Base-by-base conservation (phyloP, 2,113 vertebrate genomes). In the Cichladusa arquata region DNA sequence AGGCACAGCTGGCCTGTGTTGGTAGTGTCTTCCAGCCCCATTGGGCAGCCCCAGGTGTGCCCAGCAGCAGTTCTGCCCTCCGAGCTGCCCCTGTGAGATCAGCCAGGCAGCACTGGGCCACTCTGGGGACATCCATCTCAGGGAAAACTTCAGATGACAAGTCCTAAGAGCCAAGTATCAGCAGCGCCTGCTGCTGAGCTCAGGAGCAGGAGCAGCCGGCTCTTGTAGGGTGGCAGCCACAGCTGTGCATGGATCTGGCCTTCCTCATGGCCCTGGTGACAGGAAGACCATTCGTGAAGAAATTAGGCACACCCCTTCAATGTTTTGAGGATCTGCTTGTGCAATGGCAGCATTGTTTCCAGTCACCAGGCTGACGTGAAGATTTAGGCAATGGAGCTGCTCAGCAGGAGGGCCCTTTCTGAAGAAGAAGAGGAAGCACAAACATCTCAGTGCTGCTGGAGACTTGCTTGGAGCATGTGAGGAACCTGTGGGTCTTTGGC, bases 261-360 rank as follows among this genome's bases (percentile, higher is more conserved):
- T 88, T 90, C 76, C 64, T 94, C 88, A 58, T 11, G 51, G 51
- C 33, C 45, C 83, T 95, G 73, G 86, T 91, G 91, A 95, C 88
- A 95, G 83, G 40, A 56, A 64, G 29, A 60, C 36, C 64, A 91
- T 89, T 94, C 91, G 92, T 67, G 65, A 91, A 83, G 72, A 71
- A 95, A 88, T 44, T 24, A 51, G 60, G 40, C 80, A 81, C 56
- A 95, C 53, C 22, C 20, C 70, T 60, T 78, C 80, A 56, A 36
- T 64, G 69, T 94, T 90, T 62, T 73, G 79, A 72, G 80, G 40
- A 40, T 51, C 1, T 0, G 57, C 73, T 97, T 97, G 45, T 83
- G 83, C 89, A 96, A 97, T 48, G 74, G 51, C 22, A 19, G 65
- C 36, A 96, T 95, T 95, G 92, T 96, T 96, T 91, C 72, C 72